These are phyloP conservation scores for Caenorhabditis afra DNA, from an alignment of 2,888 invertebrate species.

Conservation along the genomic window DNA sequence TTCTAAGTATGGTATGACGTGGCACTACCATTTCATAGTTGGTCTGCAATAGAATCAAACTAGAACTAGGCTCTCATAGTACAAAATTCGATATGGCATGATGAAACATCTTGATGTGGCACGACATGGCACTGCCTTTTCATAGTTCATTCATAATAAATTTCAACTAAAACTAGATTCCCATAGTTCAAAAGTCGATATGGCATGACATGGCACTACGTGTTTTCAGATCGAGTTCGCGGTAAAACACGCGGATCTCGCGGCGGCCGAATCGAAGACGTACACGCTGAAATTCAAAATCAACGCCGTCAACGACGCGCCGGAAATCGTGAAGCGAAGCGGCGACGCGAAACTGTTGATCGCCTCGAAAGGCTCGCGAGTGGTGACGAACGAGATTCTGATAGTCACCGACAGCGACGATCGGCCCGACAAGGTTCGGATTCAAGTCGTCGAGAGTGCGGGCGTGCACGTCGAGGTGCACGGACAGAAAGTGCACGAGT, in stretches of 20 bases:
- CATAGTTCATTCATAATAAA: no score
- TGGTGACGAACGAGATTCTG: conserved; percentile 60
- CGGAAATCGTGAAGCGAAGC: conserved; percentile 75
- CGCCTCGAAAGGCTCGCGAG: conserved; percentile 67
- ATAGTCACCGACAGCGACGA: conserved; percentile 66
- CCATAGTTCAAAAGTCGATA: conserved; percentile 30
- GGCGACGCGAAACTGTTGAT: conserved; percentile 68
- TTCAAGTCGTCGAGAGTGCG: conserved; percentile 80
- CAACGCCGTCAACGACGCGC: conserved; percentile 81
- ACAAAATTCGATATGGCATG: no score
- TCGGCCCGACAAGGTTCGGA: conserved; percentile 64
- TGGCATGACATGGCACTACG: background rate
- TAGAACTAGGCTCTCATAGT: no score
- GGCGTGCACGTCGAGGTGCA: conserved; percentile 74
- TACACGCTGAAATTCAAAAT: conserved; percentile 77
- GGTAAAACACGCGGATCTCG: conserved; percentile 51
- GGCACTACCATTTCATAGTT: no score
- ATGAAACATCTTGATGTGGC: no score
- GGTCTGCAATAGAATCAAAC: no score
- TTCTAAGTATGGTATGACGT: no score
- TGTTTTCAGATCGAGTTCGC: conserved; percentile 65
- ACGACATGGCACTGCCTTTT: no score
- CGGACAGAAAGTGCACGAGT: conserved; percentile 71
- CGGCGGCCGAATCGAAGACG: conserved; percentile 62
- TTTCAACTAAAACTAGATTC: no score